Percentiles rank a stretch among this genome's conserved stretches.
phyloP scores from a whole-genome alignment of 2,888 invertebrate species.

The Ligdia adustata region DNA sequence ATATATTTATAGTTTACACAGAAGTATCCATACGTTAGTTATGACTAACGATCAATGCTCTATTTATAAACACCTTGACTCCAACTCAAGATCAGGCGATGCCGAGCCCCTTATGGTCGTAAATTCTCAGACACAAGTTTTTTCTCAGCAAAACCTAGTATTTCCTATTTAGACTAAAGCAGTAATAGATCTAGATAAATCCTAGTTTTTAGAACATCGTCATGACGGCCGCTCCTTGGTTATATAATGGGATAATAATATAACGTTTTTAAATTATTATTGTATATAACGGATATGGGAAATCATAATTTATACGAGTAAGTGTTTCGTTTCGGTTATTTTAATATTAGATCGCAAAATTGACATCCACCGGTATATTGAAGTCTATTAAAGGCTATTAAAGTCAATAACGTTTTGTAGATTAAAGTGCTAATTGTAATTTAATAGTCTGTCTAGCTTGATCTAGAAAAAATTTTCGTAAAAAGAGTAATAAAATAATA shows the following conservation, averaged over 20 bases:
- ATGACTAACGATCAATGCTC: constrained; percentile 18
- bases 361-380: background rate
- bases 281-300: constrained; percentile 2
- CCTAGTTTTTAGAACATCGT: too few species aligned
- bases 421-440: too few species aligned
- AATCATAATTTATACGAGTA: constrained; percentile 12
- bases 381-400: too few species aligned
- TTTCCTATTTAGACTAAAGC: constrained; percentile 5
- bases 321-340: constrained; percentile 15
- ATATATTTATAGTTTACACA: too few species aligned
- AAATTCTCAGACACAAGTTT: constrained; percentile 12
- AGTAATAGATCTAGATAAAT: constrained; percentile 13
- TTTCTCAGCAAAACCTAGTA: constrained; percentile 16
- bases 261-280: too few species aligned
- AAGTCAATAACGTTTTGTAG: too few species aligned
- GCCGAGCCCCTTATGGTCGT: constrained; percentile 4
- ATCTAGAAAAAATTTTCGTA: too few species aligned
- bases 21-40: constrained; percentile 1
- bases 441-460: too few species aligned
- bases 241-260: background rate
- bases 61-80: constrained; percentile 14
- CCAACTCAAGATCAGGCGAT: constrained; percentile 10
- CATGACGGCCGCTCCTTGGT: background rate
- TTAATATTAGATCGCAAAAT: constrained; percentile 1
- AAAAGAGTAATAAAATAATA: too few species aligned